Evolutionary conservation across 2,888 invertebrate species (phyloP).

Genomic region (Eupithecia tripunctaria): DNA sequence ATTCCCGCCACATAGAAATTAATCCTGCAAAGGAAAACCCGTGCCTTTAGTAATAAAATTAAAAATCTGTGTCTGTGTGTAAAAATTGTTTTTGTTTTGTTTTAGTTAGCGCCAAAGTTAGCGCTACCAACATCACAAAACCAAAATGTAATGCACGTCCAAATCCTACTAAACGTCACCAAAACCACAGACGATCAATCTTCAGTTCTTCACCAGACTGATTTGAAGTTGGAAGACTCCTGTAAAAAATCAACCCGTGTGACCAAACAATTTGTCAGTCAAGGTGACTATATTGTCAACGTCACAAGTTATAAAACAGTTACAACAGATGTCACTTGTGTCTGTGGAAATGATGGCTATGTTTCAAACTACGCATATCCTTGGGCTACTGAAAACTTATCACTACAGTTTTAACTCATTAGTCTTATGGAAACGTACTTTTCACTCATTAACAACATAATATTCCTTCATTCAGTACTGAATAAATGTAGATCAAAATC

Average conservation of each 20-base stretch:
- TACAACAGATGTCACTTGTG: not conserved
- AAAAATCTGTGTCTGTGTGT: not conserved
- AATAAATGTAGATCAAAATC: not conserved
- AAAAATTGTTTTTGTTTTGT: conserved; percentile 1
- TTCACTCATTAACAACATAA: not conserved
- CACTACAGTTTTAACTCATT: not conserved
- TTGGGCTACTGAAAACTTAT: not conserved
- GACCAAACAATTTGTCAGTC: not conserved
- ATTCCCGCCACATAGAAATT: not conserved
- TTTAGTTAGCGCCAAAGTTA: not conserved
- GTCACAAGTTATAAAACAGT: not conserved
- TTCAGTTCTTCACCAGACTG: not conserved
- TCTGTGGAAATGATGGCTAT: not conserved
- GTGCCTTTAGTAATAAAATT: too few species aligned
- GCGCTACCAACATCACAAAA: not conserved
- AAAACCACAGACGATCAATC: not conserved
- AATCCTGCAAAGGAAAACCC: not conserved
- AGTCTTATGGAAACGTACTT: not conserved
- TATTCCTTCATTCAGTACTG: too few species aligned
- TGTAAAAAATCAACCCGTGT: not conserved
- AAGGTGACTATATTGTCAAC: not conserved
- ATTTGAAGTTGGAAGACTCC: not conserved
- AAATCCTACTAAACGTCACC: not conserved
- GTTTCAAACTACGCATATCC: not conserved
- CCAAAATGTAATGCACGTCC: not conserved